Conservation (phyloP, 2,888 invertebrate species). For the Smittia sp. region DNA sequence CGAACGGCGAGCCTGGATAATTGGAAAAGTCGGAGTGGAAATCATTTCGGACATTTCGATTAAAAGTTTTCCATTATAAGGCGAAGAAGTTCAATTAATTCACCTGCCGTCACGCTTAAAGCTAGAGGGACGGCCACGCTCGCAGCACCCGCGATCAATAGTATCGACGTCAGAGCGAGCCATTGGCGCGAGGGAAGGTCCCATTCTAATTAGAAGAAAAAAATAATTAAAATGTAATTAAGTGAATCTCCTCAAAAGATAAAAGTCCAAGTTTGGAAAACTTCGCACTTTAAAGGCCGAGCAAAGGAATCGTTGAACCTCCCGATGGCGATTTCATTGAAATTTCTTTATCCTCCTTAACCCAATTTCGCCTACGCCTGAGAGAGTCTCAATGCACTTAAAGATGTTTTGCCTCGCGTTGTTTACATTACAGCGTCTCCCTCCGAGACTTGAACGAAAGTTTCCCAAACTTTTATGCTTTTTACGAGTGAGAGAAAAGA, state of each 20-base stretch:
- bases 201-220: conserved; percentile 52
- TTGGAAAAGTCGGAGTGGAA: neutral
- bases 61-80: neutral
- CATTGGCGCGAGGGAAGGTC: conserved; percentile 65
- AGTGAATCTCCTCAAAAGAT: neutral
- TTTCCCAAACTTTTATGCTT: neutral
- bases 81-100: conserved; percentile 45
- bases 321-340: neutral
- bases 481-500: neutral
- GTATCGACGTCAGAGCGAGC: conserved; percentile 72
- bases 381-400: conserved; percentile 6
- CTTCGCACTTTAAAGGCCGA: neutral
- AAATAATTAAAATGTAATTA: neutral
- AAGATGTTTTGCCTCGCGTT: neutral
- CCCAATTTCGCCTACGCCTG: neutral
- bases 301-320: neutral
- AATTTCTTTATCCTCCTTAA: neutral
- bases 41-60: neutral
- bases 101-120: conserved; percentile 66
- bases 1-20: conserved; percentile 64
- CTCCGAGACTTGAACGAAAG: neutral
- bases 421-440: neutral
- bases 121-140: conserved; percentile 78
- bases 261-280: neutral
- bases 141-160: conserved; percentile 73